phyloP scores from a whole-genome alignment of 2,113 vertebrate genomes.

The Jacana jacana region DNA sequence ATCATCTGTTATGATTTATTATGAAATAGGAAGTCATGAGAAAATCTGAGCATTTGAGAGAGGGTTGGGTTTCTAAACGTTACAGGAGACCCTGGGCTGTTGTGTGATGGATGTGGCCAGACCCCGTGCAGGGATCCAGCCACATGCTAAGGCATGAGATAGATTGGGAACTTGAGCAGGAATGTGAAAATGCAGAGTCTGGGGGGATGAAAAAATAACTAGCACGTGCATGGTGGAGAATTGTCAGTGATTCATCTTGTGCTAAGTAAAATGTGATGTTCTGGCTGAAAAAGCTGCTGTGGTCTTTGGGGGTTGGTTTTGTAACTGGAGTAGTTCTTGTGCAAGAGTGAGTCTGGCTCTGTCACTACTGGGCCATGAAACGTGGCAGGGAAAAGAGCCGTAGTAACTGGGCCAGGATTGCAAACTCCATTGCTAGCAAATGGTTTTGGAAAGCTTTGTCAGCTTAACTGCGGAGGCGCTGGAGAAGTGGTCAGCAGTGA shows the following conservation, averaged over 20 bases:
- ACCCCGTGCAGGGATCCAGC: fast-evolving
- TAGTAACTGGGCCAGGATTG: not conserved
- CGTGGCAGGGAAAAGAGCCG: not conserved
- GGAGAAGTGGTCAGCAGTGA: not conserved
- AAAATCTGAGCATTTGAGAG: not conserved
- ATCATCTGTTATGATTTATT: not conserved
- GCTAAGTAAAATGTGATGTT: not conserved
- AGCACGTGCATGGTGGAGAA: not conserved
- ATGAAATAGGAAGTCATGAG: not conserved
- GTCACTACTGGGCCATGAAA: not conserved
- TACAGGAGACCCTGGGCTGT: not conserved
- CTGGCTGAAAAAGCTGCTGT: not conserved
- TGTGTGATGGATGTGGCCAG: not conserved
- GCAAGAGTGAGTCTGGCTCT: not conserved
- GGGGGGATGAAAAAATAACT: not conserved
- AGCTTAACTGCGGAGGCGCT: not conserved
- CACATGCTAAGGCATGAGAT: not conserved
- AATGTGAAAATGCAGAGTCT: not conserved
- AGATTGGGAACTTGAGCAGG: not conserved
- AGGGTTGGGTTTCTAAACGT: not conserved
- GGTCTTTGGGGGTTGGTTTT: not conserved
- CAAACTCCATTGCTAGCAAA: not conserved
- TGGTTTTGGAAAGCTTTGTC: not conserved
- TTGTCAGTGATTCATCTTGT: not conserved
- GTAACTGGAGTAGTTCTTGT: not conserved